These are phyloP conservation scores for Esperia sulphurella DNA, from an alignment of 2,888 invertebrate genomes.

Conservation along the genomic window DNA sequence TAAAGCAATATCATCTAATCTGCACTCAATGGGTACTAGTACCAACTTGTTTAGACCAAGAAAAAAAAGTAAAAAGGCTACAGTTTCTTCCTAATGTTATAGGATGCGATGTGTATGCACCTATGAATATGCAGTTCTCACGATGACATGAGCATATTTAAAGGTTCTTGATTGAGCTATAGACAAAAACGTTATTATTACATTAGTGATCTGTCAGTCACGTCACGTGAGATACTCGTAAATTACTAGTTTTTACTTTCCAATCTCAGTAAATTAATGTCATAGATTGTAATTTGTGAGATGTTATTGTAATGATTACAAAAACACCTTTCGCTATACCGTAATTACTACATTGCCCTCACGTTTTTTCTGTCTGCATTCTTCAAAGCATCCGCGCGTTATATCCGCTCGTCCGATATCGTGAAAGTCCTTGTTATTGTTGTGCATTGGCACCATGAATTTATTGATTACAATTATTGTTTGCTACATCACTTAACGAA, in stretches of 20 bases:
- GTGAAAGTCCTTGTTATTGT: slow-evolving; percentile 61
- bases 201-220: slow-evolving; percentile 48
- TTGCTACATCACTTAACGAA: slow-evolving; percentile 7
- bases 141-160: slow-evolving; percentile 2
- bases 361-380: slow-evolving; percentile 42
- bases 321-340: slow-evolving; percentile 58
- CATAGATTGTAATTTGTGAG: slow-evolving; percentile 60
- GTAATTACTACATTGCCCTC: slow-evolving; percentile 59
- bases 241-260: slow-evolving; percentile 60
- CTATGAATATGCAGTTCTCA: neutral
- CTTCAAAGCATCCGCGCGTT: slow-evolving; percentile 45
- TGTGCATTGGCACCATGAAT: slow-evolving; percentile 31
- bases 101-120: neutral
- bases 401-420: slow-evolving; percentile 36
- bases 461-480: slow-evolving; percentile 46
- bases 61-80: too few relatives aligned
- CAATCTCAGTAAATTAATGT: slow-evolving; percentile 60
- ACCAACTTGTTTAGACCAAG: too few relatives aligned
- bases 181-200: slow-evolving; percentile 33
- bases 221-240: slow-evolving; percentile 40
- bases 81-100: neutral
- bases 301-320: slow-evolving; percentile 55
- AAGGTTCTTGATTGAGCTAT: slow-evolving; percentile 19
- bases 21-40: too few relatives aligned
- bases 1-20: too few relatives aligned